These are phyloP conservation scores for Lochmaea capreae DNA, from an alignment of 2,888 invertebrate species.

Conservation along the genomic window DNA sequence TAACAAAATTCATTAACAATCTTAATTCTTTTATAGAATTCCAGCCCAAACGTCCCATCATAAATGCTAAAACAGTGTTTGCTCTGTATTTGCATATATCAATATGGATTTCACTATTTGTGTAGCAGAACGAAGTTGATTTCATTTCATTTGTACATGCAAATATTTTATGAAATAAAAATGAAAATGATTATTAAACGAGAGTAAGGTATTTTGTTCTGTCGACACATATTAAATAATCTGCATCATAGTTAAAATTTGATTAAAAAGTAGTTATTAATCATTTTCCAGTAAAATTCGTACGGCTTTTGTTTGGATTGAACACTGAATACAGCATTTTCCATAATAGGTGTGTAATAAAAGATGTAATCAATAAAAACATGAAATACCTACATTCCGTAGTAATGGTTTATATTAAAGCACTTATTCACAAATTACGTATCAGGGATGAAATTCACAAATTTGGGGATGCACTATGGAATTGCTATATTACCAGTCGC, in stretches of 20 bases:
- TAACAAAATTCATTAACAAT: too few relatives aligned
- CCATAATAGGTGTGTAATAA: slow-evolving; percentile 21
- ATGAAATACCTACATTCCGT: neutral
- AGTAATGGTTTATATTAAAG: slow-evolving; percentile 20
- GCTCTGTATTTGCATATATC: too few relatives aligned
- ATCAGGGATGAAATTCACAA: neutral
- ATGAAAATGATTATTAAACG: slow-evolving; percentile 4
- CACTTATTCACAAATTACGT: slow-evolving; percentile 10
- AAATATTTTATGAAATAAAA: neutral
- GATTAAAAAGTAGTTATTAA: slow-evolving; percentile 29
- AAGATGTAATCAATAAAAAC: slow-evolving; percentile 20
- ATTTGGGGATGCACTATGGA: neutral
- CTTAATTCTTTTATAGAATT: too few relatives aligned
- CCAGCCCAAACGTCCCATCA: too few relatives aligned
- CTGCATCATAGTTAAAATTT: slow-evolving; percentile 30
- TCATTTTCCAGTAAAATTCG: slow-evolving; percentile 23
- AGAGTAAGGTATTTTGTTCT: slow-evolving; percentile 12
- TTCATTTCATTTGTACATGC: too few relatives aligned
- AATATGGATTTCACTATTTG: too few relatives aligned
- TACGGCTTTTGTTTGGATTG: slow-evolving; percentile 23
- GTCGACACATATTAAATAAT: slow-evolving; percentile 26
- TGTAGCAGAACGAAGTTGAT: too few relatives aligned
- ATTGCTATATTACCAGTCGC: neutral
- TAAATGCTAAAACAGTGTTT: too few relatives aligned
- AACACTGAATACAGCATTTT: slow-evolving; percentile 14